Evolutionary conservation across 2,113 vertebrate species (phyloP).

Genomic region (Oophaga pumilio): DNA sequence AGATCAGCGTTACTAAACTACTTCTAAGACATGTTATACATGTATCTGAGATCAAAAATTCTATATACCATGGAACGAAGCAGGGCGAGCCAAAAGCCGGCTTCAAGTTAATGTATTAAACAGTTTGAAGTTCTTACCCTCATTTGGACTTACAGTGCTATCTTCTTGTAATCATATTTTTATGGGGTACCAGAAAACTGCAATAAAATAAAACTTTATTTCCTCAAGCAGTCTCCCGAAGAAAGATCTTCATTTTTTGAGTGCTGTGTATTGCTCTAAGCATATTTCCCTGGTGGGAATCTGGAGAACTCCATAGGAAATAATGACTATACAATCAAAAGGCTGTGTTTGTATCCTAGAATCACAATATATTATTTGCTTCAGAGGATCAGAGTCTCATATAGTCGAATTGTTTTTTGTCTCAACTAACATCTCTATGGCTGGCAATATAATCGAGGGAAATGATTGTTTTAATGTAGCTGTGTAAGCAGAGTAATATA

Average conservation of each 20-base stretch:
- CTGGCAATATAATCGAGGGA: constrained; percentile 35
- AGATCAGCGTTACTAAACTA: no score
- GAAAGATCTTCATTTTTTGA: constrained; percentile 13
- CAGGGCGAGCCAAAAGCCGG: background rate
- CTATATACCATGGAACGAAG: background rate
- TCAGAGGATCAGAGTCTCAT: constrained; percentile 1
- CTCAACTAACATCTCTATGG: constrained; percentile 2
- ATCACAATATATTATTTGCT: constrained; percentile 51
- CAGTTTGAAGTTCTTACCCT: background rate
- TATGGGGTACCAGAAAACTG: constrained; percentile 19
- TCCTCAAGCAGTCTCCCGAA: constrained; percentile 37
- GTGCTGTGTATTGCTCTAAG: constrained; percentile 42
- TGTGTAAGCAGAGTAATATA: constrained; percentile 25
- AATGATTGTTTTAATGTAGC: constrained; percentile 34
- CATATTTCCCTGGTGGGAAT: constrained; percentile 55
- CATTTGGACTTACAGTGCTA: constrained; percentile 19
- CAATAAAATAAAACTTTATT: constrained; percentile 49
- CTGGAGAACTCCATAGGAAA: constrained; percentile 28
- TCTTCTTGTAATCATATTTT: constrained; percentile 41
- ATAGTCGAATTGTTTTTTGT: constrained; percentile 14
- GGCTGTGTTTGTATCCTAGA: constrained; percentile 16
- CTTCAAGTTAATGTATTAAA: constrained; percentile 3
- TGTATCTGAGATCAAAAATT: background rate
- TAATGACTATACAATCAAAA: constrained; percentile 51
- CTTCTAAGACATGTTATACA: no score